Percentiles rank a stretch among this genome's conserved stretches.
These are phyloP conservation scores for Vicugna pacos DNA, from an alignment of 2,113 vertebrate species.

Conservation along the genomic window DNA sequence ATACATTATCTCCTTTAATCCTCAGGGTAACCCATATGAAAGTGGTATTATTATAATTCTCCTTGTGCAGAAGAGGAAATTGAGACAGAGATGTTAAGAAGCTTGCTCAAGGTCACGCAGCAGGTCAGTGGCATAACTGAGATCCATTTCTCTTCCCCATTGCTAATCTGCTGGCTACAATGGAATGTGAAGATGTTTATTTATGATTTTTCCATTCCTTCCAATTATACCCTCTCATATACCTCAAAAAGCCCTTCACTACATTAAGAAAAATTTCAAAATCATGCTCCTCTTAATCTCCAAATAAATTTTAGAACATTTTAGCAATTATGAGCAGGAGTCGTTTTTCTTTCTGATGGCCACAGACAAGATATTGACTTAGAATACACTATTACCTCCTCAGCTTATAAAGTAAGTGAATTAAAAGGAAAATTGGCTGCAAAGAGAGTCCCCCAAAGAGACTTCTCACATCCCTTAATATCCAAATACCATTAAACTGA, in stretches of 20 bases:
- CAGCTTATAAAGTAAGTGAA: background rate
- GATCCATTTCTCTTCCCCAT: background rate
- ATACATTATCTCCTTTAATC: conserved; percentile 44
- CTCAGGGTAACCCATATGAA: background rate
- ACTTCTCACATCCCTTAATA: background rate
- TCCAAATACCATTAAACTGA: background rate
- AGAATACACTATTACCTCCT: background rate
- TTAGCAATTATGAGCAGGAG: background rate
- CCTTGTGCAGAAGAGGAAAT: background rate
- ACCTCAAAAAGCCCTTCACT: background rate
- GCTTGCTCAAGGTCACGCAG: background rate
- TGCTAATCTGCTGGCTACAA: background rate
- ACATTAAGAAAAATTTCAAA: conserved; percentile 11
- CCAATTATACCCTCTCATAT: rapidly evolving
- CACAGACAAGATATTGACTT: conserved; percentile 23
- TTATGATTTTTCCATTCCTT: background rate
- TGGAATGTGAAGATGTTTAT: background rate
- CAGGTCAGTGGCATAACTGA: background rate
- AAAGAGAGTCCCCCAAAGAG: background rate
- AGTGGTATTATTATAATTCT: background rate
- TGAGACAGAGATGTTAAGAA: background rate
- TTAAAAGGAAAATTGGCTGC: conserved; percentile 4
- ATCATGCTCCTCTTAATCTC: background rate
- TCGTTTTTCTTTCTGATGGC: background rate
- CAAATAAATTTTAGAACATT: conserved; percentile 37